A percentile compares a stretch with the other conserved stretches of the same genome.
Conservation (phyloP, 2,888 invertebrate genomes). For the Cryptocephalus moraei region DNA sequence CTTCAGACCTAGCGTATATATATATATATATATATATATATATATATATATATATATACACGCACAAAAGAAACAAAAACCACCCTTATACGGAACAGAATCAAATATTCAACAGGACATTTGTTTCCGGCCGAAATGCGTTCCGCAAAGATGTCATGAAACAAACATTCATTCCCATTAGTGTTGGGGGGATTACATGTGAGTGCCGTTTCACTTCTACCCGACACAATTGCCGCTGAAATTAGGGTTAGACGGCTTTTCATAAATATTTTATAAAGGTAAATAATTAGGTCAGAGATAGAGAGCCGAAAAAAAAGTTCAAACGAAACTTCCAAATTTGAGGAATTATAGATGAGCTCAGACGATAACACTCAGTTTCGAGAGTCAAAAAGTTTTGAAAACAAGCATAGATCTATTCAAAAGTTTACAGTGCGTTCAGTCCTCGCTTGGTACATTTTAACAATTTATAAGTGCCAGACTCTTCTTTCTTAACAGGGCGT, state of each 20-base stretch:
- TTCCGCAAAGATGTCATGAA: background rate
- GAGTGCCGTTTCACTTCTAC: background rate
- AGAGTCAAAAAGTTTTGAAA: no score
- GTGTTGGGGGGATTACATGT: constrained; percentile 1
- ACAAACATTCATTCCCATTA: constrained; percentile 2
- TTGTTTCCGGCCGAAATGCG: background rate
- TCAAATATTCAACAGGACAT: background rate
- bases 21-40: background rate
- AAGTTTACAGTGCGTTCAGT: no score
- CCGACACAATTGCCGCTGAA: constrained; percentile 1
- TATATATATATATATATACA: background rate
- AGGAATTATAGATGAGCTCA: no score
- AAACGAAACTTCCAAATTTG: background rate
- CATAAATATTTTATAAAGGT: constrained; percentile 9
- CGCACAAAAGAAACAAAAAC: background rate
- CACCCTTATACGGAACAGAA: background rate
- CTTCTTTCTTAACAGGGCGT: no score
- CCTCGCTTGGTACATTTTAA: no score
- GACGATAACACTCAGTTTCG: no score
- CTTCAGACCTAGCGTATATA: background rate
- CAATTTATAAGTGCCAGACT: no score
- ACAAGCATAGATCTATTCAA: no score
- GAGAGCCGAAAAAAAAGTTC: background rate
- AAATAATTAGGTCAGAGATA: constrained; percentile 6
- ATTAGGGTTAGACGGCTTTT: constrained; percentile 1